Evolutionary conservation across 2,113 vertebrate species (phyloP), one percentile per base, ranked within the genome.

Genomic region (Climacteris rufus): DNA sequence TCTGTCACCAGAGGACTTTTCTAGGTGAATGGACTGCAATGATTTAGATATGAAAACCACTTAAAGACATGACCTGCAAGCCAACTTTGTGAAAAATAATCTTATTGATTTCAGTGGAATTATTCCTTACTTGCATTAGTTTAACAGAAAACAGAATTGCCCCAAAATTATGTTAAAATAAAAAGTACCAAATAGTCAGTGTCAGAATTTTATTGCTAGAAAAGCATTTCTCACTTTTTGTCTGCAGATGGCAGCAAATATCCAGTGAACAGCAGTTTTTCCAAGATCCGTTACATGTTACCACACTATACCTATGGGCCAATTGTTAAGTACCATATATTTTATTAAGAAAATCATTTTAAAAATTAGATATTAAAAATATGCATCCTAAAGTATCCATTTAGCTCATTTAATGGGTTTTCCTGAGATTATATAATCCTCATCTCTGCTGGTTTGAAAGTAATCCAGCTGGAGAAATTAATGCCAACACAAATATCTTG

Each of bases 211-310:
- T 82, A 22, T 71, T 76, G 76, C 19, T 28, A 65, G 18, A 61
- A 87, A 60, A 76, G 1, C 3, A 70, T 45, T 92, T 90, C 54
- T 54, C 3, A 2, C 2, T 9, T 47, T 68, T 45, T 57, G 54
- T 27, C 96, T 70, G 80, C 74, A 97, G 97, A 92, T 96, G 96
- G 96, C 96, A 97, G 90, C 78, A 95, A 83, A 87, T 86, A 71
- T 49, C 90, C 57, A 94, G n/a, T 40, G 40, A 92, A 80, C 9
- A 64, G 4, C 3, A 47, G 13, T 2, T 59, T 64, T 78, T 33
- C 20, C 19, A 53, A 37, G 12, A 16, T 39, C n/a, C 42, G 30
- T 23, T 15, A 6, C 7, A 6, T 13, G 7, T 45, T 52, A 50
- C 14, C 42, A 8, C 2, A 30, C 16, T 10, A 27, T 27, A 35